A percentile compares a stretch with the other conserved stretches of the same genome.
phyloP scores from a whole-genome alignment of 2,797 vertebrate genomes.

The Sebastes steindachneri region DNA sequence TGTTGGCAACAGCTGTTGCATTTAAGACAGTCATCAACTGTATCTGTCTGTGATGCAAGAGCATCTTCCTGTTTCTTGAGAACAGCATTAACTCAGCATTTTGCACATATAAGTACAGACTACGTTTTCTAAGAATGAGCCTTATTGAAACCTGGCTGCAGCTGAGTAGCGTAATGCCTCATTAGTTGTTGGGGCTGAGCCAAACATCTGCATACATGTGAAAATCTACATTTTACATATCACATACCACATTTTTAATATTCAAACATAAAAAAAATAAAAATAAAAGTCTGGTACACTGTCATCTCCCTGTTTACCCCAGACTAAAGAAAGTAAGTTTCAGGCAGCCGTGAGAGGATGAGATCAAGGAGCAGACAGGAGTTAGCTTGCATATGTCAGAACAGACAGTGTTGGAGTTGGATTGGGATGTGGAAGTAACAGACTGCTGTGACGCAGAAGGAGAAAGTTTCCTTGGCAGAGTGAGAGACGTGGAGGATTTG shows the following conservation, averaged over 20 bases:
- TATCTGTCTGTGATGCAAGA: neutral
- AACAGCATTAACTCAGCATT: neutral
- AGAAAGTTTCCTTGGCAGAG: constrained; percentile 57
- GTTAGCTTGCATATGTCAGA: constrained; percentile 28
- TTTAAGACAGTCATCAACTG: neutral
- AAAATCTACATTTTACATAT: neutral
- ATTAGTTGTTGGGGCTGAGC: neutral
- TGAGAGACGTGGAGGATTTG: constrained; percentile 17
- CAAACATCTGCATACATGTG: neutral
- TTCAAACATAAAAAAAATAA: neutral
- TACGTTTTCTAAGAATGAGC: neutral
- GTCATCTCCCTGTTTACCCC: constrained; percentile 15
- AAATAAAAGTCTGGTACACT: constrained; percentile 3
- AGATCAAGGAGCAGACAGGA: constrained; percentile 46
- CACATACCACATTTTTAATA: neutral
- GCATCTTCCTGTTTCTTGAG: neutral
- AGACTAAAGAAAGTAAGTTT: constrained; percentile 1
- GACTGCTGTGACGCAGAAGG: constrained; percentile 48
- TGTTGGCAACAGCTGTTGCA: neutral
- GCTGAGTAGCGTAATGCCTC: neutral
- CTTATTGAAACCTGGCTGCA: neutral
- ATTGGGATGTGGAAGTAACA: constrained; percentile 58
- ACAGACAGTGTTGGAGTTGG: constrained; percentile 42
- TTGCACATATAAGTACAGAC: neutral
- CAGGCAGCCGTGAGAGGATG: constrained; percentile 14